phyloP scores from a whole-genome alignment of 2,888 invertebrate genomes.

The Tipula vernalis region DNA sequence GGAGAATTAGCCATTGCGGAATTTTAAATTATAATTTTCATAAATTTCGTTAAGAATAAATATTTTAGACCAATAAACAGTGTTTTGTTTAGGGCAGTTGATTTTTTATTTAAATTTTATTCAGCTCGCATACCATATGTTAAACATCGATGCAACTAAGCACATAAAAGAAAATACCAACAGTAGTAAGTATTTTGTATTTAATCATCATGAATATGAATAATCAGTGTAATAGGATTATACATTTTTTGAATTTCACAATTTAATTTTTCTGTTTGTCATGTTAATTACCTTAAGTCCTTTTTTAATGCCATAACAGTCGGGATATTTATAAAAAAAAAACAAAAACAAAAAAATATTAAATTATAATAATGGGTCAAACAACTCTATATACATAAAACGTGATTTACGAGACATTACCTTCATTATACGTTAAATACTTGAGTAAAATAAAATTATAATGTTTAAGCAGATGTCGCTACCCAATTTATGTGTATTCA shows the following conservation, averaged over 20 bases:
- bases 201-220: neutral
- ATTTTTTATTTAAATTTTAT: too few relatives aligned
- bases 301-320: neutral
- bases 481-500: neutral
- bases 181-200: neutral
- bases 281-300: slow-evolving; percentile 5
- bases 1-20: too few relatives aligned
- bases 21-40: too few relatives aligned
- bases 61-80: too few relatives aligned
- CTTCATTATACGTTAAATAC: neutral
- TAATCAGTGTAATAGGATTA: slow-evolving; percentile 4
- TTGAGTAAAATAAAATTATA: neutral
- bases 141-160: neutral
- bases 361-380: neutral
- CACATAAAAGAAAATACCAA: neutral
- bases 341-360: neutral
- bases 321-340: neutral
- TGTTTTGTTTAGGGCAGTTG: too few relatives aligned
- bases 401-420: neutral
- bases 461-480: neutral
- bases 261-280: neutral
- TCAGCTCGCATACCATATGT: neutral
- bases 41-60: too few relatives aligned
- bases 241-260: neutral
- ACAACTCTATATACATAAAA: neutral